Evolutionary conservation across 2,888 invertebrate species (phyloP).

Genomic region (Himalopsyche japonica): DNA sequence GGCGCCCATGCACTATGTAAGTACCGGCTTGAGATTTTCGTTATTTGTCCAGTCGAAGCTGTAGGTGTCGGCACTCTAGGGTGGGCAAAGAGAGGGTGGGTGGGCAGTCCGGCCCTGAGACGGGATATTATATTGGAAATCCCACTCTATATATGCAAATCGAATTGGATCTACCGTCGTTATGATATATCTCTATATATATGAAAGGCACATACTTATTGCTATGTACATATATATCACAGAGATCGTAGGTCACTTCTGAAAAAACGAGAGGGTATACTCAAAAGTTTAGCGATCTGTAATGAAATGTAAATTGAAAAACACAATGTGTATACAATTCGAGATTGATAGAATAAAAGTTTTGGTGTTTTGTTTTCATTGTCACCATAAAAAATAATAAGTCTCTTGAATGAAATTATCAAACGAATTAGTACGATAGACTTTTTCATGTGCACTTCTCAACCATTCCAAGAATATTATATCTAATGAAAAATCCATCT

Average conservation of each 20-base stretch:
- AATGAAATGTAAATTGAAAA: no score
- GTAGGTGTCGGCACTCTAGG: slow-evolving; percentile 5
- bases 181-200: slow-evolving; percentile 21
- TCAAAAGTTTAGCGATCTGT: no score
- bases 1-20: background rate
- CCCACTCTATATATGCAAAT: slow-evolving; percentile 40
- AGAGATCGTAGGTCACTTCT: background rate
- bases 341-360: no score
- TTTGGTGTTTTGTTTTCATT: no score
- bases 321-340: no score
- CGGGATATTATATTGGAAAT: slow-evolving; percentile 40
- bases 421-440: no score
- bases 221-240: background rate
- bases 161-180: slow-evolving; percentile 35
- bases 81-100: background rate
- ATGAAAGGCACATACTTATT: background rate
- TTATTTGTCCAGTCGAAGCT: slow-evolving; percentile 28
- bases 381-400: no score
- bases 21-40: slow-evolving; percentile 3
- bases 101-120: background rate
- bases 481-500: no score
- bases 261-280: background rate
- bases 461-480: no score
- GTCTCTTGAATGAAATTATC: no score
- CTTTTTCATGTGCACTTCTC: no score